Percentiles rank a stretch among this genome's conserved stretches.
phyloP scores from a whole-genome alignment of 2,113 vertebrate genomes.

The Sinocyclocheilus rhinocerous region DNA sequence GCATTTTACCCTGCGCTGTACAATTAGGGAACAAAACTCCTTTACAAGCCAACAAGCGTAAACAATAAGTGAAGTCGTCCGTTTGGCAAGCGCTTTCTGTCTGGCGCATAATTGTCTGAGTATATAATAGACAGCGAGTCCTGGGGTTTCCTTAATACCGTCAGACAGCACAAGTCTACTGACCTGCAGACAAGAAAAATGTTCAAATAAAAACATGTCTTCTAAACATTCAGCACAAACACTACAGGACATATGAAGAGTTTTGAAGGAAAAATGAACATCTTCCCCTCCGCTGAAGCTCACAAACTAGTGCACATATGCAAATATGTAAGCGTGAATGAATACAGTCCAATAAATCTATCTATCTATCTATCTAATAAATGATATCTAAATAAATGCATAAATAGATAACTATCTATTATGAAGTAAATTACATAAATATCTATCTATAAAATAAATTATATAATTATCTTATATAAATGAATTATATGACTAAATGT shows the following conservation, averaged over 20 bases:
- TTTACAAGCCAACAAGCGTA: constrained; percentile 28
- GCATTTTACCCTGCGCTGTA: background rate
- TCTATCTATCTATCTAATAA: background rate
- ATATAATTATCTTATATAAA: too few relatives aligned
- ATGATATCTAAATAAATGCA: too few relatives aligned
- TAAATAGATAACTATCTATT: too few relatives aligned
- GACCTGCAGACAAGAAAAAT: background rate
- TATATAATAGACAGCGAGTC: constrained; percentile 52
- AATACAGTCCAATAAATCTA: background rate
- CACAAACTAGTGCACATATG: too few relatives aligned
- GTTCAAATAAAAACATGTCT: too few relatives aligned
- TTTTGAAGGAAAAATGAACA: background rate
- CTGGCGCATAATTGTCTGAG: constrained; percentile 33
- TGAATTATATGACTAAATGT: too few relatives aligned
- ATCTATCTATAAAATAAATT: too few relatives aligned
- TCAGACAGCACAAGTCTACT: background rate
- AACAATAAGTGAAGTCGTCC: constrained; percentile 33
- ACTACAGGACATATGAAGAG: background rate
- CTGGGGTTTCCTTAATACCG: constrained; percentile 29
- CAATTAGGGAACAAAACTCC: constrained; percentile 11
- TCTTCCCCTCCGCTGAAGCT: too few relatives aligned
- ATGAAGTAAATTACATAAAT: too few relatives aligned
- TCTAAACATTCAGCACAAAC: constrained; percentile 3
- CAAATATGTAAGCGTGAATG: too few relatives aligned
- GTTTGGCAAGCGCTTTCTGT: constrained; percentile 44